Base-by-base conservation (phyloP, 2,797 vertebrate species). In the Carduelis carduelis region DNA sequence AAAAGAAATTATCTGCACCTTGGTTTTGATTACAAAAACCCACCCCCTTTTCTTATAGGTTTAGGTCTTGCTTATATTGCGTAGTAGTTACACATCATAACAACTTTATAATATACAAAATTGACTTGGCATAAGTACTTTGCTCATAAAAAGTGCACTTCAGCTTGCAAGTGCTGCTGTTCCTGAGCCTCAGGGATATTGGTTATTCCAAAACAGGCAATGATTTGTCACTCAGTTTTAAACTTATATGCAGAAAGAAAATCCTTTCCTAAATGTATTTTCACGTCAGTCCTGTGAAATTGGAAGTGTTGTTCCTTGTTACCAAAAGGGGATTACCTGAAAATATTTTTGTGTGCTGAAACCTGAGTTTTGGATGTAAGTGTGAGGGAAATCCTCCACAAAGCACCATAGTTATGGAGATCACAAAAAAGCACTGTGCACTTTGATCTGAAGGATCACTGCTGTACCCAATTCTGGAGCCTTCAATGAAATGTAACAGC, bases 221-320 rank as follows among this genome's bases (percentile, higher is more conserved):
- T 81, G 32, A 65, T 66, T 85, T 87, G 0, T 71, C 28, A 22
- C 18, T 79, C 3, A 28, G 16, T 20, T 82, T 72, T 84, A 80
- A 69, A 61, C 5, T 17, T 32, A 2, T 0, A 0, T 19, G 4
- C 4, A 9, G 34, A 55, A 77, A 74, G 32, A 30, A 78, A 46
- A 49, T 32, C 5, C 3, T 53, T 69, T 70, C 24, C 17, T 69
- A 39, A 44, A 30, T 4, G 1, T 41, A 2, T 80, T 47, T 18
- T 71, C 0, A 0, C 20, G 7, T 61, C 13, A 19, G 9, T 26
- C 22, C 30, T 81, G 17, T 30, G 28, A 65, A 89, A 65, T 14
- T 13, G 8, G 28, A 20, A 63, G 4, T 12, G 26, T 34, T 87
- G 37, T 11, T 61, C 37, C 41, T 78, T 3, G 1, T 44, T 49